Evolutionary conservation across 2,113 vertebrate genomes (phyloP), one percentile per base, ranked within the genome.

Genomic region (Tachysurus fulvidraco): DNA sequence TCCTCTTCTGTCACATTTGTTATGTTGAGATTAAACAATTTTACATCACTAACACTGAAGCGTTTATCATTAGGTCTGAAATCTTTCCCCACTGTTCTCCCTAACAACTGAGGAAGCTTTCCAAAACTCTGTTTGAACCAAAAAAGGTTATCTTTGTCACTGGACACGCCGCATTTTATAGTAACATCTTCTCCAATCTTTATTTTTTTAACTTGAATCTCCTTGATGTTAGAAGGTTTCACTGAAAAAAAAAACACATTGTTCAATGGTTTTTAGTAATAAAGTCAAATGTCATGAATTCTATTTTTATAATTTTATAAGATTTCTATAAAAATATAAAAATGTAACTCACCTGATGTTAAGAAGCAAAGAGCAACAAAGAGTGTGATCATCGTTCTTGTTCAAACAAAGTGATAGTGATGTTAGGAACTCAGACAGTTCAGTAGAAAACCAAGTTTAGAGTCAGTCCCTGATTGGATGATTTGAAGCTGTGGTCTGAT

Each of bases 81-180:
- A 1, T 0, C 1, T 1, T 3, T 12, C 3, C 13, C n/a, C 25
- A 1, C 62, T 28, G 1, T 4, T 84, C 30, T 74, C 30, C 28
- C 52, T 57, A 84, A 5, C 6, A 14, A 36, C 36, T 36, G 36
- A 36, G 36, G 36, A 36, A 36, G 36, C 36, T 36, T 36, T 36
- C 36, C 36, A 46, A 62, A 85, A 62, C 14, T 50, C 36, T 85
- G 71, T 73, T 74, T 84, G 10, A 59, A 74, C 83, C 83, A 84
- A 59, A 28, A 3, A 44, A 60, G 36, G 1, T 36, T 44, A 71
- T 23, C 1, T 16, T 59, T 19, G 0, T 17, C 69, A n/a, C 23
- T 19, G 21, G 23, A 23, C 21, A 17, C 7, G 1, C 74, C 21
- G 76, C 69, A 84, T 5, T 57, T 84, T 44, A 73, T n/a, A 12